Conservation (phyloP, 2,888 invertebrate genomes). For the Orgyia antiqua region DNA sequence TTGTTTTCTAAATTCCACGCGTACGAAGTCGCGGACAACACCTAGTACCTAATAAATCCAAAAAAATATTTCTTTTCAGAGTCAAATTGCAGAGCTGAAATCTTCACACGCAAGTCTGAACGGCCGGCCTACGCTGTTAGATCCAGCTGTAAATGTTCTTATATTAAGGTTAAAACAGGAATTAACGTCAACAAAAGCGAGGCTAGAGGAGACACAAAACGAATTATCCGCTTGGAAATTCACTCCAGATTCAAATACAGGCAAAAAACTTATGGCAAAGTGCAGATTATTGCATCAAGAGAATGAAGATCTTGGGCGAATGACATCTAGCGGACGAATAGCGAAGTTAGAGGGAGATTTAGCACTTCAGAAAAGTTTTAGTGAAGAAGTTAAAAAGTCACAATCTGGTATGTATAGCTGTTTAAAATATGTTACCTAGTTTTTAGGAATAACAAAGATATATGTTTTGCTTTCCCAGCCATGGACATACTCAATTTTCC, state of each 20-base stretch:
- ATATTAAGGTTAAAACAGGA: slow-evolving; percentile 95
- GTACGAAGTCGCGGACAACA: no score
- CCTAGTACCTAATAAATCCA: no score
- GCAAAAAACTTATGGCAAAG: slow-evolving; percentile 98
- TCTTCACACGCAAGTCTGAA: slow-evolving; percentile 91
- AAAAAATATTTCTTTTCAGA: no score
- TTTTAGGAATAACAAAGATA: no score
- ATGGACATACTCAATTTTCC: no score
- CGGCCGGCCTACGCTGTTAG: slow-evolving; percentile 84
- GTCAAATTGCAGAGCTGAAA: slow-evolving; percentile 96
- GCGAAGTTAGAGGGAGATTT: slow-evolving; percentile 97
- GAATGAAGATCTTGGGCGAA: slow-evolving; percentile 97
- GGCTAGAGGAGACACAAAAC: slow-evolving; percentile 97
- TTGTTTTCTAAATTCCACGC: no score
- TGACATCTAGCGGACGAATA: slow-evolving; percentile 95
- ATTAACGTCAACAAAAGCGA: slow-evolving; percentile 91
- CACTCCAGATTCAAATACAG: slow-evolving; percentile 99
- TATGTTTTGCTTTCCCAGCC: no score
- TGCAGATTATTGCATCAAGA: slow-evolving; percentile 96
- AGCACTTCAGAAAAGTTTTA: slow-evolving; percentile 95
- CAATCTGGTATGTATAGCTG: slow-evolving; percentile 86
- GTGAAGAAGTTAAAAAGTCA: slow-evolving; percentile 97
- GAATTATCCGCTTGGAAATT: slow-evolving; percentile 99
- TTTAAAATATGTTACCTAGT: neutral
- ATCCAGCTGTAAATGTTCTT: slow-evolving; percentile 96